These are phyloP conservation scores for Stenurella melanura DNA, from an alignment of 2,888 invertebrate genomes.

Conservation along the genomic window DNA sequence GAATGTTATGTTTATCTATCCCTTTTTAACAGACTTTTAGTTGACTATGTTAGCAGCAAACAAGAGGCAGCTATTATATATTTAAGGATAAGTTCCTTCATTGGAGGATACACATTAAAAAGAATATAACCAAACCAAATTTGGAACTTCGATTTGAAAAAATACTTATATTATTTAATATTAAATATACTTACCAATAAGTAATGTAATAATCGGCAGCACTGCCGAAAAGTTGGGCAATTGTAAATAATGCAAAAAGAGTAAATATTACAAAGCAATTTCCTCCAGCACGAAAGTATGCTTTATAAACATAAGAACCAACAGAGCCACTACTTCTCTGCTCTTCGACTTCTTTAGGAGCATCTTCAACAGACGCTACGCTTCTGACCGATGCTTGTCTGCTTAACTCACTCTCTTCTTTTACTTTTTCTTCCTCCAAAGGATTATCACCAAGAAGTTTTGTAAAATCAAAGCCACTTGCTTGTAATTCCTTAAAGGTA, in stretches of 20 bases:
- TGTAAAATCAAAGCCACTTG: constrained; percentile 86
- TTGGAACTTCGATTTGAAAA: too few species aligned
- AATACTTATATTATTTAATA: too few species aligned
- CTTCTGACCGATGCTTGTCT: constrained; percentile 77
- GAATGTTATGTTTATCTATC: too few species aligned
- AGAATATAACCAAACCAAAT: too few species aligned
- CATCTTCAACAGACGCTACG: constrained; percentile 71
- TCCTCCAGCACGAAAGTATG: constrained; percentile 85
- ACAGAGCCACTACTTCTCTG: constrained; percentile 78
- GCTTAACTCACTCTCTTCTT: constrained; percentile 54
- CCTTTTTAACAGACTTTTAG: too few species aligned
- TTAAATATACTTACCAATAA: constrained; percentile 78
- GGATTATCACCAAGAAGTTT: constrained; percentile 77
- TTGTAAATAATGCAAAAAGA: constrained; percentile 79
- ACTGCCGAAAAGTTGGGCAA: constrained; percentile 85
- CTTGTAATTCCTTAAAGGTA: constrained; percentile 82
- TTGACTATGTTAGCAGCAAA: too few species aligned
- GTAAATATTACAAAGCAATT: constrained; percentile 79
- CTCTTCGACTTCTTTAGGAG: constrained; percentile 75
- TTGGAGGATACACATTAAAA: too few species aligned
- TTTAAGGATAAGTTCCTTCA: too few species aligned
- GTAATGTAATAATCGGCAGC: constrained; percentile 88
- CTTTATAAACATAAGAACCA: constrained; percentile 77
- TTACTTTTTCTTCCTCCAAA: constrained; percentile 70
- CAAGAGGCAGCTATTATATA: too few species aligned